A percentile compares a stretch with the other conserved stretches of the same genome.
These are phyloP conservation scores for Bombus huntii DNA, from an alignment of 1,140 invertebrate genomes.

Conservation along the genomic window DNA sequence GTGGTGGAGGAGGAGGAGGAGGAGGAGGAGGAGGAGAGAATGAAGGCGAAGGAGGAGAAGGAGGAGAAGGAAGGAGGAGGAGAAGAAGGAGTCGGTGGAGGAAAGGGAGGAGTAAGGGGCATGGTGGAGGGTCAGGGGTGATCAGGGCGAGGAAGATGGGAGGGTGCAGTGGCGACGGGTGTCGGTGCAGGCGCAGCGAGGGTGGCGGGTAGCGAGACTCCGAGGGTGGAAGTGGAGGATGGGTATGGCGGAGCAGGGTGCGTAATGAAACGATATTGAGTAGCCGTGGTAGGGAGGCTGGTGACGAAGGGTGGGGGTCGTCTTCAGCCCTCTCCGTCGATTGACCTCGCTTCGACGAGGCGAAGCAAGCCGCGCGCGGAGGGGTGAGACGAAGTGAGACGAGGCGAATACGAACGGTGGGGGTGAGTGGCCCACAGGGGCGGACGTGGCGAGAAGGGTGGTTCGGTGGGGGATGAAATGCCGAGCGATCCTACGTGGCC, in stretches of 20 bases:
- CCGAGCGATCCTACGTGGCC: conserved; percentile 52
- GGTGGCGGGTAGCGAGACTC: conserved; percentile 16
- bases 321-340: conserved; percentile 80
- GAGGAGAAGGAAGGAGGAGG: conserved; percentile 26
- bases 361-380: conserved; percentile 39
- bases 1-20: neutral
- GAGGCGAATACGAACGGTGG: conserved; percentile 30
- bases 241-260: conserved; percentile 67
- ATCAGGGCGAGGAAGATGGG: conserved; percentile 20
- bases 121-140: conserved; percentile 22
- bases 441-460: conserved; percentile 44
- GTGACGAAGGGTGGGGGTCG: conserved; percentile 68
- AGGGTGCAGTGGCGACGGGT: conserved; percentile 39
- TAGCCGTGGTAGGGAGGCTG: conserved; percentile 70
- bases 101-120: conserved; percentile 31
- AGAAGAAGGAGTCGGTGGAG: conserved; percentile 1
- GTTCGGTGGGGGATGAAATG: conserved; percentile 49
- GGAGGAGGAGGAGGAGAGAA: conserved; percentile 26
- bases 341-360: conserved; percentile 78
- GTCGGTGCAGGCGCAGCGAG: conserved; percentile 40
- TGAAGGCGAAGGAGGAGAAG: conserved; percentile 39
- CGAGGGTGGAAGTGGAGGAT: conserved; percentile 38
- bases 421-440: conserved; percentile 39
- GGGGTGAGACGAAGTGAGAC: conserved; percentile 36
- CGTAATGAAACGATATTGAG: conserved; percentile 83